These are phyloP conservation scores for Trididemnum nubilum DNA, from an alignment of 23 tunicate genomes.

Conservation along the genomic window DNA sequence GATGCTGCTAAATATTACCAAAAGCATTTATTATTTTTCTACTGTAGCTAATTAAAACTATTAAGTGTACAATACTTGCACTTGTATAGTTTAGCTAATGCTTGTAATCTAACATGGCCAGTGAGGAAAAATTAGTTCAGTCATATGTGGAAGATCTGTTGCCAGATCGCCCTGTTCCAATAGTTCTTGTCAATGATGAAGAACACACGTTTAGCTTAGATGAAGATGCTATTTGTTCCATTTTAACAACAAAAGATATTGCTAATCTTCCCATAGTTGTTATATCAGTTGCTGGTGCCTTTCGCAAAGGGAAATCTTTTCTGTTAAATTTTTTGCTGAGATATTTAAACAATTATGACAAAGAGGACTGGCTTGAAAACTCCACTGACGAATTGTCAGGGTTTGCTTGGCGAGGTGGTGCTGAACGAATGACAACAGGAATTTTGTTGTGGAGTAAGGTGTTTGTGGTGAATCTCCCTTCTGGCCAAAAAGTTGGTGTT, in stretches of 20 bases:
- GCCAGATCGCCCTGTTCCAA: slow-evolving; percentile 60
- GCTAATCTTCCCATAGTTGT: slow-evolving; percentile 71
- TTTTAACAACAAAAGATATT: slow-evolving; percentile 51
- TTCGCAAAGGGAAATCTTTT: slow-evolving; percentile 98
- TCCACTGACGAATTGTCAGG: slow-evolving; percentile 52
- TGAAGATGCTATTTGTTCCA: slow-evolving; percentile 68
- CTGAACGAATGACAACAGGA: slow-evolving; percentile 82
- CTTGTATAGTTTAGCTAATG: too few relatives aligned
- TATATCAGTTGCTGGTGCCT: slow-evolving; percentile 97
- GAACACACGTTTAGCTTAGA: slow-evolving; percentile 54
- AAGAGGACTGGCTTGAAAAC: slow-evolving; percentile 75
- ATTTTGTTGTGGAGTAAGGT: slow-evolving; percentile 75
- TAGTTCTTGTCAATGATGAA: slow-evolving; percentile 56
- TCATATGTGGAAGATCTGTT: too few relatives aligned
- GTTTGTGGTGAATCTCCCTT: slow-evolving; percentile 36
- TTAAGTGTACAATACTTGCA: too few relatives aligned
- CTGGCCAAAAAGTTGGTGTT: slow-evolving; percentile 64
- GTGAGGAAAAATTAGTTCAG: too few relatives aligned
- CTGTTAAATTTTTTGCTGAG: slow-evolving; percentile 77
- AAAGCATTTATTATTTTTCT: too few relatives aligned
- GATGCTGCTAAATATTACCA: too few relatives aligned
- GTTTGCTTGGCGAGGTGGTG: slow-evolving; percentile 87
- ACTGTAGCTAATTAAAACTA: too few relatives aligned
- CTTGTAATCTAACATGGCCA: too few relatives aligned
- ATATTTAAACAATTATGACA: slow-evolving; percentile 54